Conservation (phyloP, 2,113 vertebrate genomes). For the Elaphurus davidianus region DNA sequence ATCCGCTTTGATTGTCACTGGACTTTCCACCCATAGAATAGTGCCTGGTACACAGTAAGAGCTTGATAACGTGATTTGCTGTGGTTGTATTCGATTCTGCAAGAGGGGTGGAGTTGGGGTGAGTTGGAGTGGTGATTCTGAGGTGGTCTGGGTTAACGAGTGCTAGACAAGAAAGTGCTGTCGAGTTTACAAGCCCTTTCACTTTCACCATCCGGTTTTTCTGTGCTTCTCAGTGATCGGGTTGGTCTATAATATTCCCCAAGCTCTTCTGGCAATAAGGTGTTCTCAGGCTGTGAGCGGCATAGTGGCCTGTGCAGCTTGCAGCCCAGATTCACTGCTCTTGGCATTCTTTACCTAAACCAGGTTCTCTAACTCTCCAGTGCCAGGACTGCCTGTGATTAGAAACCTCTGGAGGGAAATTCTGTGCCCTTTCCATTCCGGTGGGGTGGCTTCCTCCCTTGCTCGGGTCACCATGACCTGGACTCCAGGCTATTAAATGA, state of each 20-base stretch:
- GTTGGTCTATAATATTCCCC: neutral
- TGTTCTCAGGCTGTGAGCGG: neutral
- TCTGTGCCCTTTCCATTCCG: neutral
- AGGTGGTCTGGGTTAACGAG: neutral
- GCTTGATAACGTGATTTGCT: neutral
- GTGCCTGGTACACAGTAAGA: neutral
- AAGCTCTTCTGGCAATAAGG: neutral
- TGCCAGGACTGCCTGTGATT: neutral
- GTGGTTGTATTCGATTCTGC: neutral
- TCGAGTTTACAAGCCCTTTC: neutral
- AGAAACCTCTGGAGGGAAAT: neutral
- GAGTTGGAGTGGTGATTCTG: neutral
- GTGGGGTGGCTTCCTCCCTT: neutral
- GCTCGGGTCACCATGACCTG: neutral
- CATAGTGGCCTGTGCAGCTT: neutral
- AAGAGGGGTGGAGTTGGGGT: neutral
- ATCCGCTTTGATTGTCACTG: neutral
- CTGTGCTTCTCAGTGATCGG: neutral
- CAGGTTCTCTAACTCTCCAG: neutral
- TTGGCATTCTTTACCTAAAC: neutral
- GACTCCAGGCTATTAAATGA: neutral
- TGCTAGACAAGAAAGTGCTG: neutral
- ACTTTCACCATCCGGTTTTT: neutral
- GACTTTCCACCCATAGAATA: fast-evolving
- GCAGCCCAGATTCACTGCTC: neutral